Percentiles rank a stretch among this genome's conserved stretches.
Evolutionary conservation across 1,140 invertebrate genomes (phyloP).

Genomic region (Drosophila gunungcola): DNA sequence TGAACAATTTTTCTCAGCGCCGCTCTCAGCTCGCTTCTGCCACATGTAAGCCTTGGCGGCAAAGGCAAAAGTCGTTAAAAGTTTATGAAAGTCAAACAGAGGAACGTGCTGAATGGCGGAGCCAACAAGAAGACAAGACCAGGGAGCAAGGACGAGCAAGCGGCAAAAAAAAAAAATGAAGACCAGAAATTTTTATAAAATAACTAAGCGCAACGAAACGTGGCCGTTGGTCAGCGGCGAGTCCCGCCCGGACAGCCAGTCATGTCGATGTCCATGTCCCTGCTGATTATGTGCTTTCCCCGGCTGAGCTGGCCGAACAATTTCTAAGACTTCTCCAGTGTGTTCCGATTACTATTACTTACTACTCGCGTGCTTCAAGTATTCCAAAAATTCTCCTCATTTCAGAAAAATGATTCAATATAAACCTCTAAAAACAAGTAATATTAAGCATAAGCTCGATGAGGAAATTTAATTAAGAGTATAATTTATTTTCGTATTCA

Average conservation of each 20-base stretch:
- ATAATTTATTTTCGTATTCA: background rate
- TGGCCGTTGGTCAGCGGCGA: conserved; percentile 66
- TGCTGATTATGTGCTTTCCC: conserved; percentile 55
- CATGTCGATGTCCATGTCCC: conserved; percentile 49
- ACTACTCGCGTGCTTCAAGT: conserved; percentile 37
- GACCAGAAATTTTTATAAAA: conserved; percentile 63
- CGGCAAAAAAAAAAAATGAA: conserved; percentile 36
- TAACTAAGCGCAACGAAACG: conserved; percentile 81
- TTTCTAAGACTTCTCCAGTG: conserved; percentile 26
- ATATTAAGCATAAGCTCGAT: background rate
- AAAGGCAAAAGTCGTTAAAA: conserved; percentile 84
- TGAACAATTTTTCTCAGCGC: conserved; percentile 52
- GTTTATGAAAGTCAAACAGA: conserved; percentile 84
- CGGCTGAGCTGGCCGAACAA: conserved; percentile 5
- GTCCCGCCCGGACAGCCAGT: conserved; percentile 18
- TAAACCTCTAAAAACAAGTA: too few species aligned
- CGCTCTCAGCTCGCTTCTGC: conserved; percentile 24
- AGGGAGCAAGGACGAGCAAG: conserved; percentile 31
- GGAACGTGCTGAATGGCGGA: conserved; percentile 58
- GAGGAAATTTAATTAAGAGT: background rate
- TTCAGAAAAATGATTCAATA: background rate
- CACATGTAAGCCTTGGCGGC: conserved; percentile 73
- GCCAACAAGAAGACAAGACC: conserved; percentile 19
- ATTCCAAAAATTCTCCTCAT: conserved; percentile 23
- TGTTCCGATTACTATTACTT: conserved; percentile 43